phyloP scores from a whole-genome alignment of 2,888 invertebrate genomes.

The Drosophila mimetica region DNA sequence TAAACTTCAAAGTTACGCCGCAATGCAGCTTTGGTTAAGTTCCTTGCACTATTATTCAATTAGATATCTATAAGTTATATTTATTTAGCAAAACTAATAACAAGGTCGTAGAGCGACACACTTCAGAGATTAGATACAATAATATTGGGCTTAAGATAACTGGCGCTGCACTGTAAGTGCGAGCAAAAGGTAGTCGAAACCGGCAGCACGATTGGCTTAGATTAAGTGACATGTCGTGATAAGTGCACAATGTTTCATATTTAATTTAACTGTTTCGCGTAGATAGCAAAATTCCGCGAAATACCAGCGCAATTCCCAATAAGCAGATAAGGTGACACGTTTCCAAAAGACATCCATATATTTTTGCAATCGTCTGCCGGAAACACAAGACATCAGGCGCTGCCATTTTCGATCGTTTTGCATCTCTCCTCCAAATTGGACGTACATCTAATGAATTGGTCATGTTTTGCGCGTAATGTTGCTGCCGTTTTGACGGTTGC shows the following conservation, averaged over 20 bases:
- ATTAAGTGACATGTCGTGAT: constrained; percentile 5
- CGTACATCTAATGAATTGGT: constrained; percentile 33
- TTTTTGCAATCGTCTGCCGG: constrained; percentile 32
- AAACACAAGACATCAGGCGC: constrained; percentile 19
- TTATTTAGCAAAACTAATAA: background rate
- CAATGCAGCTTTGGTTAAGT: background rate
- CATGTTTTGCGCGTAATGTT: constrained; percentile 7
- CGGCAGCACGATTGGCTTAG: constrained; percentile 11
- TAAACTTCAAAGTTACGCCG: background rate
- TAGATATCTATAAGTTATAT: background rate
- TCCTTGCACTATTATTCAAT: background rate
- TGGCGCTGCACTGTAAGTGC: background rate
- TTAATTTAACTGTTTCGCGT: constrained; percentile 17
- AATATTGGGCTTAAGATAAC: constrained; percentile 7
- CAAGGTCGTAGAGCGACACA: background rate
- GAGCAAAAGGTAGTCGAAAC: background rate
- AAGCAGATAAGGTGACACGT: constrained; percentile 46
- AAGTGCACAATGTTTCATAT: constrained; percentile 19
- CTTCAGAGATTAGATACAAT: constrained; percentile 8
- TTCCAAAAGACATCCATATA: constrained; percentile 29
- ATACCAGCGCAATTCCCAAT: constrained; percentile 36
- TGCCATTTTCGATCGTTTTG: constrained; percentile 25
- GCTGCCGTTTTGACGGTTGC: constrained; percentile 31
- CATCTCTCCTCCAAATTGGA: constrained; percentile 19
- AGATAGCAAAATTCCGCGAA: constrained; percentile 31